Base-by-base conservation (phyloP, 2,888 invertebrate species). In the Trachelus troglodyta region DNA sequence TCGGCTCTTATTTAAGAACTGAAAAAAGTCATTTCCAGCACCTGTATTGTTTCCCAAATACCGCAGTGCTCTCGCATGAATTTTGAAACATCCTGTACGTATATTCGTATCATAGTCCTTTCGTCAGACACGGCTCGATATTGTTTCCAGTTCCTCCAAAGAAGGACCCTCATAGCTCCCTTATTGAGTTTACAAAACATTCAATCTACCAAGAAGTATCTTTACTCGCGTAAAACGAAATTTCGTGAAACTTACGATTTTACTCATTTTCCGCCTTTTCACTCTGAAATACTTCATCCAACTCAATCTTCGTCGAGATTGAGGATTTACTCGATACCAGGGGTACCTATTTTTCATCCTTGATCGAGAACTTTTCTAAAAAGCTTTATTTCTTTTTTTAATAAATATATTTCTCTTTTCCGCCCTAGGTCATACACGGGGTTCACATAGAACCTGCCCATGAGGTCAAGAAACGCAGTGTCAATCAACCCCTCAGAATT, bases 401-500 rank as follows among this genome's bases (percentile, higher is more conserved):
- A 71, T 34, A 71, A 30, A 71, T 71, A 12, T 79, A 31, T 69
- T 76, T 75, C 80, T 83, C 83, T 82, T 85, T 87, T 85, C 86
- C 84, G 86, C 93, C 92, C 9, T 93, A 97, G 97, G 95, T 97
- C 79, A 93, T 97, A 76, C 95, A 96, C 87, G 96, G 96, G 12
- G 97, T 96, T 4, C 95, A 96, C 88, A 94, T 97, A 85, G 97
- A 97, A 85, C 94, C 96, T 15, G 94, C 93, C 11, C 97, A 97
- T 89, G 92, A 96, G 83, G 94, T 97, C 89, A 95, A 94, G 88
- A 97, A 96, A 89, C 93, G 97, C 80, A 97, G 96, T 88, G 94
- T 96, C 86, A 95, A 95, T 92, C 97, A 97, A 87, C 96, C 96
- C 0, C 92, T 98, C 84, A 94, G 97, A 88, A 97, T 98, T 87